Evolutionary conservation across 2,797 vertebrate genomes (phyloP).

Genomic region (Lagothrix lagotricha): DNA sequence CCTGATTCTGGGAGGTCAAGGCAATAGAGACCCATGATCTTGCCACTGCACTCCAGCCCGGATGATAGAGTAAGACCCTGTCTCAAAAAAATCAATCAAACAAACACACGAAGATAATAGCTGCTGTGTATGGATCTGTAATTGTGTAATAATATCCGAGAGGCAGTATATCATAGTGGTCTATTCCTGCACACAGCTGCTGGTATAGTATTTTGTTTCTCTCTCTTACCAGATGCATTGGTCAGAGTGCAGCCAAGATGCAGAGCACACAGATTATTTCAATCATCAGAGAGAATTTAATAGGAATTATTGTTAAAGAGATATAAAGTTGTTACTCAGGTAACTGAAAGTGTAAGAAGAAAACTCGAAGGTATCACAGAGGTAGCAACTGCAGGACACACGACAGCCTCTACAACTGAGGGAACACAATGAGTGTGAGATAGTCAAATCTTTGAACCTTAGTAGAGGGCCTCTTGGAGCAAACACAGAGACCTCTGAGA

Average conservation of each 20-base stretch:
- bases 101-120: not conserved
- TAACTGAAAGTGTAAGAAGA: not conserved
- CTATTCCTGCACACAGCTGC: not conserved
- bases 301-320: not conserved
- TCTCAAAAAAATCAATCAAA: not conserved
- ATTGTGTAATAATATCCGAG: not conserved
- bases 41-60: not conserved
- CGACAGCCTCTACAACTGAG: accelerated
- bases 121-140: not conserved
- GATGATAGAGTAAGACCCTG: not conserved
- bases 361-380: not conserved
- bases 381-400: not conserved
- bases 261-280: not conserved
- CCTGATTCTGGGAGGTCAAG: not conserved
- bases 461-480: not conserved
- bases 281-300: not conserved
- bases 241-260: not conserved
- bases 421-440: not conserved
- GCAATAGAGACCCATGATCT: not conserved
- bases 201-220: not conserved
- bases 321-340: not conserved
- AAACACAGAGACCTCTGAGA: not conserved
- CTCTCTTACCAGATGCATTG: not conserved
- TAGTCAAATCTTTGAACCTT: not conserved
- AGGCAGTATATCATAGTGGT: not conserved